A percentile compares a stretch with the other conserved stretches of the same genome.
These are phyloP conservation scores for Galleria mellonella DNA, from an alignment of 1,140 invertebrate species.

Conservation along the genomic window DNA sequence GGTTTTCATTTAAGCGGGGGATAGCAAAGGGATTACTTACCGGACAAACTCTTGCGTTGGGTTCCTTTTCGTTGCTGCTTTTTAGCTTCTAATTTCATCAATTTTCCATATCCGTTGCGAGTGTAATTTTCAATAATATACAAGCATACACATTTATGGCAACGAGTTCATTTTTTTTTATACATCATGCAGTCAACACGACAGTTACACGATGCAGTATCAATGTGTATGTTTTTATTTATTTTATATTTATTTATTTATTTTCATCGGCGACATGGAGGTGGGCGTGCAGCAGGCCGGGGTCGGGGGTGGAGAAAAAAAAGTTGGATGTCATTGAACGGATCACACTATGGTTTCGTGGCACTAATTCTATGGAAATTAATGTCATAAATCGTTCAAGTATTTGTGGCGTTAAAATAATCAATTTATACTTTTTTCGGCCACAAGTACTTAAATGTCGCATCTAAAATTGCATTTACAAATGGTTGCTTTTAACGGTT, in stretches of 20 bases:
- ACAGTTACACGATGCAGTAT: conserved; percentile 63
- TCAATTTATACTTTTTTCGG: conserved; percentile 4
- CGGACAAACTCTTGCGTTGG: conserved; percentile 84
- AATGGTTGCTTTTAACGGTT: conserved; percentile 43
- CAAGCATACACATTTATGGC: conserved; percentile 67
- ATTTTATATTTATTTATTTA: conserved; percentile 25
- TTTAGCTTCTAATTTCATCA: conserved; percentile 86
- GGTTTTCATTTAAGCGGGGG: conserved; percentile 38
- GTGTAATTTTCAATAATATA: conserved; percentile 33
- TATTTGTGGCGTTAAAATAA: conserved; percentile 16
- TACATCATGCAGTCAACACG: conserved; percentile 64
- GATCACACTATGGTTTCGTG: conserved; percentile 59
- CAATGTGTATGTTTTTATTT: conserved; percentile 56
- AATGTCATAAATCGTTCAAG: conserved; percentile 21
- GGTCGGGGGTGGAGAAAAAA: conserved; percentile 61
- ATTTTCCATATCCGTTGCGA: conserved; percentile 25
- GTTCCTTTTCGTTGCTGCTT: conserved; percentile 87
- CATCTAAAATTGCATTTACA: conserved; percentile 47
- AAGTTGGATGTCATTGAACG: conserved; percentile 67
- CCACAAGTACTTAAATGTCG: conserved; percentile 38
- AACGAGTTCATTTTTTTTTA: conserved; percentile 35
- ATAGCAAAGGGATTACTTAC: conserved; percentile 77
- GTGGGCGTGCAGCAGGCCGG: conserved; percentile 61
- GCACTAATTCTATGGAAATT: conserved; percentile 45
- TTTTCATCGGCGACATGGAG: conserved; percentile 54